Evolutionary conservation across 2,113 vertebrate species (phyloP).

Genomic region (Tiliqua scincoides): DNA sequence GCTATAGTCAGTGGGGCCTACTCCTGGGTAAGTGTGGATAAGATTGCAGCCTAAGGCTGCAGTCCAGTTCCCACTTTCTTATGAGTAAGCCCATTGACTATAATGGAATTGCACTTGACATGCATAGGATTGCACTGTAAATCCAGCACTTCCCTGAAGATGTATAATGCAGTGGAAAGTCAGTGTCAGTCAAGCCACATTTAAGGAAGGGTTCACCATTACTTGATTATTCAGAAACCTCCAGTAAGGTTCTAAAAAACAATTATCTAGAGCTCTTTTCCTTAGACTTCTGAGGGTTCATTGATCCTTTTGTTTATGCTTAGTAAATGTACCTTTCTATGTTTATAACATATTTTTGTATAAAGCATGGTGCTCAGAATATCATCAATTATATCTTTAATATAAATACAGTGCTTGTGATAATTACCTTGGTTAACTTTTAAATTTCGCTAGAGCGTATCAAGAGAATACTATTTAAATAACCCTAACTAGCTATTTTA

Average conservation of each 20-base stretch:
- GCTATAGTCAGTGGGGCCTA: no score
- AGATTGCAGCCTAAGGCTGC: no score
- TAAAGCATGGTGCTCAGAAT: neutral
- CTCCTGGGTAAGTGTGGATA: no score
- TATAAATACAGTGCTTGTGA: neutral
- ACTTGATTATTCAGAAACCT: neutral
- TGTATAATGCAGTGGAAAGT: no score
- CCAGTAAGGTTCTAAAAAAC: neutral
- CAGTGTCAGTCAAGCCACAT: neutral
- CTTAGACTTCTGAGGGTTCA: neutral
- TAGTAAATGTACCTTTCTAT: neutral
- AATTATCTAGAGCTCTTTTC: neutral
- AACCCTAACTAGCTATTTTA: neutral
- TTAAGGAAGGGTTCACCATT: neutral
- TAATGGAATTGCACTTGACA: no score
- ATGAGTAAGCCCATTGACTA: no score
- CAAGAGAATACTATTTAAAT: conserved; percentile 6
- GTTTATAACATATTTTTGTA: neutral
- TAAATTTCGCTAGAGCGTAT: neutral
- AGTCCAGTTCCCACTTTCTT: no score
- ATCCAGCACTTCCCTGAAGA: no score
- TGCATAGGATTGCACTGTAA: no score
- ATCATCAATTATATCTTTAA: neutral
- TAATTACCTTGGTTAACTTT: neutral
- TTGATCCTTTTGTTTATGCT: neutral